These are phyloP conservation scores for Dolichopus griseipennis DNA, from an alignment of 2,888 invertebrate genomes.

Conservation along the genomic window DNA sequence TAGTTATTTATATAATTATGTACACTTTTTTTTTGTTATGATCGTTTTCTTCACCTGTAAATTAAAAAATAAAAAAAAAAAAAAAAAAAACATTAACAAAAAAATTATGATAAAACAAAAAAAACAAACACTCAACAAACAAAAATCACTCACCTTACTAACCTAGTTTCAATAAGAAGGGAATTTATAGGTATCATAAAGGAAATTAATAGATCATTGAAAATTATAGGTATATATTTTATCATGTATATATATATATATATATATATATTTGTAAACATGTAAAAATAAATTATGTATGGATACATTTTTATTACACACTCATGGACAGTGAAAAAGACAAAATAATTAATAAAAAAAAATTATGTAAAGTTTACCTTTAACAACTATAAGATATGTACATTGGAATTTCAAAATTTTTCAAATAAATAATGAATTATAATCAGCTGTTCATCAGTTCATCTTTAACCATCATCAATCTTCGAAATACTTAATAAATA, in stretches of 20 bases:
- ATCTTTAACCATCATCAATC: too few species aligned
- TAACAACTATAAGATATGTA: not conserved
- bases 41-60: not conserved
- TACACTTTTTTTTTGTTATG: not conserved
- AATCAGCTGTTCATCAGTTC: too few species aligned
- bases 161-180: constrained; percentile 1
- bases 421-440: too few species aligned
- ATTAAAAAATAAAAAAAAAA: not conserved
- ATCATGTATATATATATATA: not conserved
- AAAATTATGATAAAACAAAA: not conserved
- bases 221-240: not conserved
- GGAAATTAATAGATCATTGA: constrained; percentile 6
- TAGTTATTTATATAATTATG: not conserved
- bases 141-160: constrained; percentile 5
- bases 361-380: too few species aligned
- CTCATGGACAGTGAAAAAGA: not conserved
- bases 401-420: too few species aligned
- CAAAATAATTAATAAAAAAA: not conserved
- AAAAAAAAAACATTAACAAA: not conserved
- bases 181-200: constrained; percentile 6
- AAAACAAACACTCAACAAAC: not conserved
- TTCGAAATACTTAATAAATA: too few species aligned
- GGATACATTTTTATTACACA: not conserved
- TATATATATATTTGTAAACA: not conserved
- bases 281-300: not conserved